Conservation (phyloP, 2,888 invertebrate genomes). For the Eristalis pertinax region DNA sequence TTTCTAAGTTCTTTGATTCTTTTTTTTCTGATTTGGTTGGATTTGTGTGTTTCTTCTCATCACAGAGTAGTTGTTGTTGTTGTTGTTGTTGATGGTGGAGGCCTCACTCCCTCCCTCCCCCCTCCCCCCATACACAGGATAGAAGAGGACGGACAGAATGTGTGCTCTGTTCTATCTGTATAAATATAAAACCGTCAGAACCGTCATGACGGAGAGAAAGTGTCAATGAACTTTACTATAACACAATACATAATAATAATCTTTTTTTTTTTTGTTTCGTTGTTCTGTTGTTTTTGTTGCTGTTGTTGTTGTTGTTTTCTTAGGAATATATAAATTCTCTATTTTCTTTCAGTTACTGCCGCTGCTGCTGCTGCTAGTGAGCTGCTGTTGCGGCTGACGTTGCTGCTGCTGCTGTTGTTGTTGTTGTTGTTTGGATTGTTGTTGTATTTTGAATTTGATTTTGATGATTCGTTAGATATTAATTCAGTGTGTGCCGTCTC, state of each 20-base stretch:
- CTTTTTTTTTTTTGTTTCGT: slow-evolving; percentile 31
- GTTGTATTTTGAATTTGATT: background rate
- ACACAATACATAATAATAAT: slow-evolving; percentile 67
- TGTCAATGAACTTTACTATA: slow-evolving; percentile 81
- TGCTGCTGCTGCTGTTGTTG: slow-evolving; percentile 15
- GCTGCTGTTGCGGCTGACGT: slow-evolving; percentile 4
- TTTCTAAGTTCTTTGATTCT: slow-evolving; percentile 28
- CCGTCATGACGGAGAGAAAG: slow-evolving; percentile 75
- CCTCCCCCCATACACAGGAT: slow-evolving; percentile 45
- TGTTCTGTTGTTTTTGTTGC: slow-evolving; percentile 33
- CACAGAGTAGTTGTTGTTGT: slow-evolving; percentile 41
- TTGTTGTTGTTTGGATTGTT: slow-evolving; percentile 29
- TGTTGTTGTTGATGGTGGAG: slow-evolving; percentile 51
- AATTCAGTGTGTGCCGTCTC: background rate
- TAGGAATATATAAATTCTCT: slow-evolving; percentile 12
- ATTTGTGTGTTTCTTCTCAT: slow-evolving; percentile 23
- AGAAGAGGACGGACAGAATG: slow-evolving; percentile 52
- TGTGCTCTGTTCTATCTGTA: slow-evolving; percentile 67
- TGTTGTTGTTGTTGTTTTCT: slow-evolving; percentile 1
- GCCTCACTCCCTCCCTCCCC: too few relatives aligned
- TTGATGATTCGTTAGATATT: slow-evolving; percentile 32
- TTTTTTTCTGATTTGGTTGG: slow-evolving; percentile 34
- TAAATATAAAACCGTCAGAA: slow-evolving; percentile 73
- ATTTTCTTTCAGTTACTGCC: slow-evolving; percentile 3
- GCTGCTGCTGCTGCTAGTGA: slow-evolving; percentile 24